Percentiles rank a stretch among this genome's conserved stretches.
phyloP scores from a whole-genome alignment of 2,113 vertebrate genomes.

The Alligator sinensis region DNA sequence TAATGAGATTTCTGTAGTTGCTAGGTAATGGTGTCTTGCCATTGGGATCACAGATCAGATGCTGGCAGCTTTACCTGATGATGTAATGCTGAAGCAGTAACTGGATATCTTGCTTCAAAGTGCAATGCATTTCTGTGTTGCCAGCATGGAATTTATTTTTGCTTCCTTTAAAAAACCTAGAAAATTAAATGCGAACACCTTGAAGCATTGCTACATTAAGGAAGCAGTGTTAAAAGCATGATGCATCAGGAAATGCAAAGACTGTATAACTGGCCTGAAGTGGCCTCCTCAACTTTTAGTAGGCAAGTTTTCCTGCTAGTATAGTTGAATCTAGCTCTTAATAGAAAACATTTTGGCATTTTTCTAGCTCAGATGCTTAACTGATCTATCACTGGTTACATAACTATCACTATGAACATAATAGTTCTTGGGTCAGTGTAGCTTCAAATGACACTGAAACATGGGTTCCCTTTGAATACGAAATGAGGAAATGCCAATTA shows the following conservation, averaged over 20 bases:
- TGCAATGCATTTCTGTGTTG: constrained; percentile 38
- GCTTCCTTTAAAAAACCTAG: constrained; percentile 48
- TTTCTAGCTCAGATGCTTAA: background rate
- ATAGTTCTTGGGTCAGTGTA: background rate
- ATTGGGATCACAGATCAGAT: constrained; percentile 37
- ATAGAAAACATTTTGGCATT: background rate
- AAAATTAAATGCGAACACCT: constrained; percentile 54
- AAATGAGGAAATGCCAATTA: background rate
- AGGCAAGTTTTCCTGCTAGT: background rate
- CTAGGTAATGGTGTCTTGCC: constrained; percentile 68
- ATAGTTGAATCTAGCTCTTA: background rate
- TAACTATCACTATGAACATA: background rate
- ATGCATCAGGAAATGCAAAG: constrained; percentile 31
- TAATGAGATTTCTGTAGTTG: constrained; percentile 62
- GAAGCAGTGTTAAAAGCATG: constrained; percentile 41
- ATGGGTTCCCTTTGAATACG: background rate
- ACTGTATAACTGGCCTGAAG: constrained; percentile 41
- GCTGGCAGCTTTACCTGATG: constrained; percentile 65
- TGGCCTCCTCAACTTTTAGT: constrained; percentile 20
- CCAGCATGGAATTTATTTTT: background rate
- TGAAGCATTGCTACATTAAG: constrained; percentile 14
- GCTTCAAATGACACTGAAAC: background rate
- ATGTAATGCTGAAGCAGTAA: constrained; percentile 61
- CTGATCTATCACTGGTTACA: background rate
- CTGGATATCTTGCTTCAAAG: constrained; percentile 6